These are phyloP conservation scores for Harpagoxenus sublaevis DNA, from an alignment of 2,888 invertebrate genomes.

Conservation along the genomic window DNA sequence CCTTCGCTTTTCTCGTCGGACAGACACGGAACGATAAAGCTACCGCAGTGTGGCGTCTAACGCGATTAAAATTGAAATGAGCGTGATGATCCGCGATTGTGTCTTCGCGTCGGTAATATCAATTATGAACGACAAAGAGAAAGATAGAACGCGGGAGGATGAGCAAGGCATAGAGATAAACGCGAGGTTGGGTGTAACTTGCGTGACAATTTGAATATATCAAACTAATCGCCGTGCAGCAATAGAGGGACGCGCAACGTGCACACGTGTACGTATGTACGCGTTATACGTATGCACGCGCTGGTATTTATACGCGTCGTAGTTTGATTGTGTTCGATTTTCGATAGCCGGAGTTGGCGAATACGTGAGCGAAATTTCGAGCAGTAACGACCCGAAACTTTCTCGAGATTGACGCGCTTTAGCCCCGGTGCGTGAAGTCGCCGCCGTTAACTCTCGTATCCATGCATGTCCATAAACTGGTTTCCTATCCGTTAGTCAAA, in stretches of 20 bases:
- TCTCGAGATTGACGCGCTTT: conserved; percentile 72
- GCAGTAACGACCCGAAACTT: conserved; percentile 66
- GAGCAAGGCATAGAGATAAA: conserved; percentile 26
- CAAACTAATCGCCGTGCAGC: conserved; percentile 67
- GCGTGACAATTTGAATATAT: conserved; percentile 70
- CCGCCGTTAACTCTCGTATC: conserved; percentile 42
- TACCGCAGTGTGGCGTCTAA: neutral
- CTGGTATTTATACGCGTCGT: neutral
- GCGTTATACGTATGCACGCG: neutral
- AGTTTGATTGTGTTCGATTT: conserved; percentile 70
- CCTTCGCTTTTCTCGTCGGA: neutral
- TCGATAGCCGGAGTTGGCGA: conserved; percentile 69
- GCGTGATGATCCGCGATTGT: conserved; percentile 15
- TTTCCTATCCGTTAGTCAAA: conserved; percentile 58
- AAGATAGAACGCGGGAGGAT: neutral
- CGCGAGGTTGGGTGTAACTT: conserved; percentile 55
- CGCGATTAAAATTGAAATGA: conserved; percentile 6
- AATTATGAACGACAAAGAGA: conserved; percentile 6
- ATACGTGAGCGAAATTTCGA: conserved; percentile 72
- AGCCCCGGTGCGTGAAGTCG: conserved; percentile 45
- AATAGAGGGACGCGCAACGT: conserved; percentile 43
- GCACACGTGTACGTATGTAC: conserved; percentile 35
- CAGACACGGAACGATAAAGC: neutral
- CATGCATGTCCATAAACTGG: conserved; percentile 61
- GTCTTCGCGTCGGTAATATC: neutral